Evolutionary conservation across 2,113 vertebrate species (phyloP), one percentile per base, ranked within the genome.

Genomic region (Pollachius pollachius): DNA sequence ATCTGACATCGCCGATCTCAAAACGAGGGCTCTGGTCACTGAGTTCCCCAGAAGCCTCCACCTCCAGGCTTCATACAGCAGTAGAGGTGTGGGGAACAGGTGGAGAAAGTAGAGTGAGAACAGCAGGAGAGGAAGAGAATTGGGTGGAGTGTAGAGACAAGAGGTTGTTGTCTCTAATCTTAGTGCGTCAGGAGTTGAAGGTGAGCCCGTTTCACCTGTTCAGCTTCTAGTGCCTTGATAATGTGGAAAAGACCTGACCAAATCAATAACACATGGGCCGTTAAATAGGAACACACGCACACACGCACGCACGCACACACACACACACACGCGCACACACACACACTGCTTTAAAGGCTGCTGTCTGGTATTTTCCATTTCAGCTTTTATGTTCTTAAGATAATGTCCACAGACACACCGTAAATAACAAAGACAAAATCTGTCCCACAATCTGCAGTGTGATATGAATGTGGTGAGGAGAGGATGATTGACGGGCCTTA

Each of bases 201-300:
- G 16, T 57, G 54, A 48, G 41, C n/a, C 16, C 54, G 41, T 75
- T 67, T 71, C 21, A 48, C 41, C 41, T 48, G 41, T 71, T 41
- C 48, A 54, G 66, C 79, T 30, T 68, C 21, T n/a, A 8, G 64
- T 21, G 16, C 3, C 16, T 57, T 57, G 54, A 57, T 57, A 17
- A 57, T 57, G 54, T 57, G 54, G 54, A 57, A 13, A 13, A 57
- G 54, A 5, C 54, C n/a, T 57, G 67, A 37, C 71, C 74, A 81
- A 90, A 81, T 81, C 58, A 74, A 89, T 89, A 80, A 62, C 11
- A 15, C 23, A 16, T 5, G 21, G 18, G 23, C 23, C 21, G 61
- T 27, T 7, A 41, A 19, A 2, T 34, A 4, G 13, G 15, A 19
- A 25, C 60, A 62, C 25, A 64, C 25, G 37, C 19, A 23, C 19